phyloP scores from a whole-genome alignment of 2,113 vertebrate species.

The Cranoglanis bouderius region DNA sequence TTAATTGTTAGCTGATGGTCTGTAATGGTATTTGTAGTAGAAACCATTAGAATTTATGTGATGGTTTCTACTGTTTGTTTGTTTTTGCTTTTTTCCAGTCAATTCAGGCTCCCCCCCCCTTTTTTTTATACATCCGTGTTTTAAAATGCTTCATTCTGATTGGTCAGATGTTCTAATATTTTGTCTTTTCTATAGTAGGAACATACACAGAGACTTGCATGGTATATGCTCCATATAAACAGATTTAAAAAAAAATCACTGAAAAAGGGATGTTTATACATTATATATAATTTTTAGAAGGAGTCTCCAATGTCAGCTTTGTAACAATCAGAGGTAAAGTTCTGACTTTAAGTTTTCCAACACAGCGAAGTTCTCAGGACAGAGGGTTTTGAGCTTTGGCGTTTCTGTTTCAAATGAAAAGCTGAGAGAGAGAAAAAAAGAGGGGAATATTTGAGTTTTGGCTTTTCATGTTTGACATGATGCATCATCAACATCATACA shows the following conservation, averaged over 20 bases:
- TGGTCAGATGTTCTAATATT: neutral
- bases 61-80: too few species aligned
- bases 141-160: neutral
- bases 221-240: neutral
- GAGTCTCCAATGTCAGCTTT: neutral
- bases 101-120: too few species aligned
- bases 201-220: neutral
- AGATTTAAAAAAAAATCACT: neutral
- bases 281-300: neutral
- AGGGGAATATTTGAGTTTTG: neutral
- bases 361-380: neutral
- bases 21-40: too few species aligned
- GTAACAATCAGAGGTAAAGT: neutral
- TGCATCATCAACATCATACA: too few species aligned
- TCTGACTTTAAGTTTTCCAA: neutral
- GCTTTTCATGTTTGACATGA: neutral
- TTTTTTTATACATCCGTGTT: neutral
- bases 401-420: neutral
- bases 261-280: neutral
- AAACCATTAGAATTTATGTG: too few species aligned
- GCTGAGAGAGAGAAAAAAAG: neutral
- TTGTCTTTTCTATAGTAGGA: neutral
- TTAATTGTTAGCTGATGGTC: too few species aligned
- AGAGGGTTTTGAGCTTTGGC: neutral
- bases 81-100: too few species aligned